Percentiles rank a stretch among this genome's conserved stretches.
These are phyloP conservation scores for Condylostylus longicornis DNA, from an alignment of 1,140 invertebrate species.

Conservation along the genomic window DNA sequence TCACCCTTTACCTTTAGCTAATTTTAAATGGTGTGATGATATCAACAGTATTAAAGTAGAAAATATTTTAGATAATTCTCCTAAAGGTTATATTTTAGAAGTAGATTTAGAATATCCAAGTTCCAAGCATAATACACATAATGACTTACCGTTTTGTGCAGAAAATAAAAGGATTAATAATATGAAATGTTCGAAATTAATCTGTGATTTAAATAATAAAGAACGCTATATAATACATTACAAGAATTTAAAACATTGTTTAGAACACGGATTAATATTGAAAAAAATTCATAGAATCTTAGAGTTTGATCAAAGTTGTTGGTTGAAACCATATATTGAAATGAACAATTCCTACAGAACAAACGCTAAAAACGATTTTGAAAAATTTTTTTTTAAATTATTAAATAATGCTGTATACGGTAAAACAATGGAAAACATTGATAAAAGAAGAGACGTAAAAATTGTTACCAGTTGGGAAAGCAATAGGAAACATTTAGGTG, in stretches of 20 bases:
- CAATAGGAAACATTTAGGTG: slow-evolving; percentile 17
- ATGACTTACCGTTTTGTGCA: slow-evolving; percentile 35
- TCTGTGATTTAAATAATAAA: slow-evolving; percentile 26
- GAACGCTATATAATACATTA: slow-evolving; percentile 37
- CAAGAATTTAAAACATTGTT: slow-evolving; percentile 34
- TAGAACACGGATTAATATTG: slow-evolving; percentile 32
- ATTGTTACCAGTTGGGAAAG: slow-evolving; percentile 24
- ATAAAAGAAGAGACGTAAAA: slow-evolving; percentile 31
- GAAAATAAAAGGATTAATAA: slow-evolving; percentile 18
- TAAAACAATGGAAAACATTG: slow-evolving; percentile 36
- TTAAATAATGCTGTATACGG: slow-evolving; percentile 36
- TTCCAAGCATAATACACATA: slow-evolving; percentile 36
- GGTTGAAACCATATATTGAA: slow-evolving; percentile 35
- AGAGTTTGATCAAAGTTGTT: slow-evolving; percentile 36
- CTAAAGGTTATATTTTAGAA: slow-evolving; percentile 39
- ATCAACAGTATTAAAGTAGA: slow-evolving; percentile 24
- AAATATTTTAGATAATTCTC: slow-evolving; percentile 24
- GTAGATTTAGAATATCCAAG: slow-evolving; percentile 26
- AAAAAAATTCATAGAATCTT: slow-evolving; percentile 36
- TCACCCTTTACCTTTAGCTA: slow-evolving; percentile 26
- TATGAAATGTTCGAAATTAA: slow-evolving; percentile 21
- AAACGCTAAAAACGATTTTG: slow-evolving; percentile 31
- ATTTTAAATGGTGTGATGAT: slow-evolving; percentile 33
- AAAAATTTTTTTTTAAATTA: slow-evolving; percentile 38
- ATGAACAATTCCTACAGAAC: slow-evolving; percentile 30